Evolutionary conservation across 2,797 vertebrate species (phyloP).

Genomic region (Rhincodon typus): DNA sequence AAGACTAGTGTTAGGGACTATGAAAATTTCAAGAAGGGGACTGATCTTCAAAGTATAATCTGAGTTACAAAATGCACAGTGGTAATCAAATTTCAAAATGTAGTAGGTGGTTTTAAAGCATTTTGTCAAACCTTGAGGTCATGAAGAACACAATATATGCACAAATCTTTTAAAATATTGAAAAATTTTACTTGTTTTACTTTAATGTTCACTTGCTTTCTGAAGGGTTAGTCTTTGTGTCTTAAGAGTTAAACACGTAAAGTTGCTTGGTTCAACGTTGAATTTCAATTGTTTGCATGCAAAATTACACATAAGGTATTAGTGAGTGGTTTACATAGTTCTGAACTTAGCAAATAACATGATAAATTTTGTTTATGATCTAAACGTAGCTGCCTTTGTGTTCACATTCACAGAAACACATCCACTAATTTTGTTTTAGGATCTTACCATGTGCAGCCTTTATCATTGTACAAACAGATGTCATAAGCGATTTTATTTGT

Average conservation of each 20-base stretch:
- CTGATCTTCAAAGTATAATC: not conserved
- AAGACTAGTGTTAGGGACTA: not conserved
- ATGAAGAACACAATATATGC: not conserved
- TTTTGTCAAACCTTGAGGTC: not conserved
- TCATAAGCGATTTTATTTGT: conserved; percentile 57
- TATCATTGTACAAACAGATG: conserved; percentile 56
- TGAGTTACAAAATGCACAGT: not conserved
- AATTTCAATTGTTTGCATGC: not conserved
- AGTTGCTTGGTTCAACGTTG: not conserved
- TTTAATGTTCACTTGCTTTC: not conserved
- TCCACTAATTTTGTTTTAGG: not conserved
- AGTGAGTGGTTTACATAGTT: not conserved
- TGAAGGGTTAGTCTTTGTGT: not conserved
- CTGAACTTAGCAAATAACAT: not conserved
- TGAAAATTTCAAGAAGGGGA: not conserved
- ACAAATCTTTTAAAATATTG: not conserved
- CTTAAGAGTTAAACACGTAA: not conserved
- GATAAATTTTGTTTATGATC: not conserved
- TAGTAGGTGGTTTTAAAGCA: not conserved
- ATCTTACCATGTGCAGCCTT: conserved; percentile 59
- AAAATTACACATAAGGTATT: not conserved
- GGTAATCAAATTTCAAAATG: not conserved
- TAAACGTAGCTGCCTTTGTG: not conserved
- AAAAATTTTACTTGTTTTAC: not conserved
- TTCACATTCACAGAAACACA: not conserved